Base-by-base conservation (phyloP, 2,113 vertebrate genomes). In the Serinus canaria region DNA sequence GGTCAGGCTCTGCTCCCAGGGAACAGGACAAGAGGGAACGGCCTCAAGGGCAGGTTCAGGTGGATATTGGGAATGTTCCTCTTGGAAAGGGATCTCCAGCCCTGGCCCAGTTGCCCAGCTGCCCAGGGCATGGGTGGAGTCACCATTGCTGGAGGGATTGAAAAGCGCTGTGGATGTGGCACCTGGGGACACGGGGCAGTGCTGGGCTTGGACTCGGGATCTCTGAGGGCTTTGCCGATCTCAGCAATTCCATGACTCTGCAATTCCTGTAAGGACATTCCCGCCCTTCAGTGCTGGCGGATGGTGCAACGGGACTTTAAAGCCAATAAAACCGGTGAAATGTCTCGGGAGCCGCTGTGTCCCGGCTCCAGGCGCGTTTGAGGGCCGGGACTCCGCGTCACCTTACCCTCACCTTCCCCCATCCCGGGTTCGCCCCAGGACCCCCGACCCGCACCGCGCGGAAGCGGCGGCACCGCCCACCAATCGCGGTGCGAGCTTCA, bases 401-500 rank as follows among this genome's bases (percentile, higher is more conserved):
- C 24, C 20, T 4, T 10, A 6, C 63, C 9, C 24, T 7, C 6
- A 2, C 28, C 16, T 4, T 10, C 7, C 63, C 11, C 30, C 15
- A 10, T 19, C 27, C 18, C 28, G 6, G 7, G 1, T 3, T 21
- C n/a, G 15, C 37, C 49, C 33, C 50, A 39, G 4, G 33, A 3
- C 5, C 10, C n/a, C 14, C 30, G 0, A 2, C 4, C 12, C 4
- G 8, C 64, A 2, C 7, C 20, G 12, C 7, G 16, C 30, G 13
- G 56, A 12, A 5, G 16, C 30, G 16, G 10, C 13, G 2, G 13
- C 41, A 8, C 7, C 5, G 6, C 25, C 9, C 6, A 8, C 73
- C 75, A 80, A 80, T 80, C 7, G 35, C 35, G 2, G 25, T 1
- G 43, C 35, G 25, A 1, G 0, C 1, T 5, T 2, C 4, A 0